A percentile compares a stretch with the other conserved stretches of the same genome.
Conservation (phyloP, 1,140 invertebrate genomes). For the Globodera rostochiensis region DNA sequence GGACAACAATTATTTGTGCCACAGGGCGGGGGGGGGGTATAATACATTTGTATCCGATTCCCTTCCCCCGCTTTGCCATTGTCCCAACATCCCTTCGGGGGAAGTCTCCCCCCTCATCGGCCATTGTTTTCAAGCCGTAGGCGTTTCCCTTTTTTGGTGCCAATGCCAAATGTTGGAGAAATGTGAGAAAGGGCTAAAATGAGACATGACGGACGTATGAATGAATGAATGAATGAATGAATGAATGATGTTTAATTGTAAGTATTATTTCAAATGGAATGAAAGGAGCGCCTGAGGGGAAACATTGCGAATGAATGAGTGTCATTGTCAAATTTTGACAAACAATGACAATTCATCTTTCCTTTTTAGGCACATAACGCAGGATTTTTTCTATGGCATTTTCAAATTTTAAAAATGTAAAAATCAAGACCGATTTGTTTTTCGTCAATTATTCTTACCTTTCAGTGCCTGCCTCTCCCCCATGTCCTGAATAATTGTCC, state of each 20-base stretch:
- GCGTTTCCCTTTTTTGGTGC: not conserved
- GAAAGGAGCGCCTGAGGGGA: not conserved
- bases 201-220: not conserved
- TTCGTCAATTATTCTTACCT: not conserved
- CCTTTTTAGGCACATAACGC: too few species aligned
- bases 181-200: slow-evolving; percentile 1
- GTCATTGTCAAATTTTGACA: not conserved
- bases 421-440: too few species aligned
- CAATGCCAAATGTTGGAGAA: not conserved
- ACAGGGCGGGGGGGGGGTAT: not conserved
- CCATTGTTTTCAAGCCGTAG: not conserved
- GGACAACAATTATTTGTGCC: not conserved
- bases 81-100: not conserved
- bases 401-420: too few species aligned
- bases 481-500: not conserved
- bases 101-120: not conserved
- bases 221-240: not conserved
- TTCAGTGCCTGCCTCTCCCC: not conserved
- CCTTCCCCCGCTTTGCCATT: not conserved
- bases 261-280: not conserved
- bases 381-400: too few species aligned
- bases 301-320: not conserved
- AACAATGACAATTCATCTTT: not conserved
- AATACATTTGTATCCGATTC: not conserved
- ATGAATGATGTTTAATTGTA: not conserved